Evolutionary conservation across 2,797 vertebrate genomes (phyloP), one percentile per base, ranked within the genome.

Genomic region (Eospalax fontanierii): DNA sequence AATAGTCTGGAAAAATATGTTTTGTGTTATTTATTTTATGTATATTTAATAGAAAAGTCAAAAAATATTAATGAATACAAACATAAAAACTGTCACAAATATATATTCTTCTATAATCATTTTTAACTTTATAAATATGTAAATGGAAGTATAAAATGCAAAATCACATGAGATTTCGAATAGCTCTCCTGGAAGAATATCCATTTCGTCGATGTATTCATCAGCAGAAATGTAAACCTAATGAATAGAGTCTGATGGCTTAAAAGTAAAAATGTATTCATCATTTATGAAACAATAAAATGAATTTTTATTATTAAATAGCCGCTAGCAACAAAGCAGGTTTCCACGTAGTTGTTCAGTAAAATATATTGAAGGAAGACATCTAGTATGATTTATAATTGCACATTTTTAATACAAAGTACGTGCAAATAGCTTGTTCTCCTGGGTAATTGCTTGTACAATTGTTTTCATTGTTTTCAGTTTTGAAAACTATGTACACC

Each of bases 241-340:
- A 91, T 80, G 5, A 87, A 28, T 59, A 61, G 3, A 54, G 4
- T 89, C 22, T 85, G 50, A 0, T 80, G 40, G 82, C 89, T 89
- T 93, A 93, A 68, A 93, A 89, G 87, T 84, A 91, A 75, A 24
- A 91, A 94, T 63, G 8, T 11, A 80, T 93, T 80, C 33, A 70
- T 75, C 54, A 40, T 57, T 28, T 9, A 76, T 80, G 86, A 76
- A 76, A 46, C 15, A 85, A 40, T 33, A 94, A 78, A 90, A 68
- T 75, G 81, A 70, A 7, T 35, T 78, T 92, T n/a, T 33, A 82
- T 79, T 81, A 73, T 68, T 19, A 95, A 70, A 91, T 18, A 90
- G 16, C 10, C 87, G 66, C 15, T 46, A 91, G 10, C 16, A 89
- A 89, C 96, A 94, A 61, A 89, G 18, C 12, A 70, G 54, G 88